Evolutionary conservation across 1,140 invertebrate genomes (phyloP), one percentile per base, ranked within the genome.

Genomic region (Lysiphlebus fabarum): DNA sequence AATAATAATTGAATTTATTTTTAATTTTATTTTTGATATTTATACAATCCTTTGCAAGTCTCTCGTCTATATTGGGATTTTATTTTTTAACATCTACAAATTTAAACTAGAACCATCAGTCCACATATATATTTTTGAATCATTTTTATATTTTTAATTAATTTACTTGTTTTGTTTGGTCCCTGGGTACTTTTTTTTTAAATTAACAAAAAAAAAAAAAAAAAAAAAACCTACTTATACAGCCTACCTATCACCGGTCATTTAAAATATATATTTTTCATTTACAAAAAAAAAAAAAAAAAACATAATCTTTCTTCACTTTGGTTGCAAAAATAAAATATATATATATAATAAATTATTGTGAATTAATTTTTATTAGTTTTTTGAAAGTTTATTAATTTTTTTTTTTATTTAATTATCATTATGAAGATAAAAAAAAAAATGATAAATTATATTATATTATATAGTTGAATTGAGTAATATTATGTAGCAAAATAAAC

Each of bases 31-130:
- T 44, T 14, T 53, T 53, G 17, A 38, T 42, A 17, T 49, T 34
- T 12, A 6, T 9, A 53, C 49, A 10, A 34, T 8, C 33, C 57
- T 59, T 53, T 34, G 50, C 38, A 54, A 54, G 51, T 54, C 51
- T 54, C 38, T 54, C 51, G 38, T 9, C 12, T 8, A 12, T 36
- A 36, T 10, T 42, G 7, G 42, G 60, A 65, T 58, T 64, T 65
- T 69, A 44, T 62, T 62, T 70, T 43, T 47, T 70, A 69, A 68
- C 65, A 67, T 37, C 62, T 72, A 74, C 70, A 71, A 74, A 64
- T 71, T 74, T 72, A 70, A 67, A 69, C 73, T 76, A 76, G 71
- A 75, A 76, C 71, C 75, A 69, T 73, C 69, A 76, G 71, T 75
- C 67, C 72, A 72, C 49, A 53, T 53, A 61, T 44, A 62, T 59